Conservation (phyloP, 2,113 vertebrate species). For the Tichodroma muraria region DNA sequence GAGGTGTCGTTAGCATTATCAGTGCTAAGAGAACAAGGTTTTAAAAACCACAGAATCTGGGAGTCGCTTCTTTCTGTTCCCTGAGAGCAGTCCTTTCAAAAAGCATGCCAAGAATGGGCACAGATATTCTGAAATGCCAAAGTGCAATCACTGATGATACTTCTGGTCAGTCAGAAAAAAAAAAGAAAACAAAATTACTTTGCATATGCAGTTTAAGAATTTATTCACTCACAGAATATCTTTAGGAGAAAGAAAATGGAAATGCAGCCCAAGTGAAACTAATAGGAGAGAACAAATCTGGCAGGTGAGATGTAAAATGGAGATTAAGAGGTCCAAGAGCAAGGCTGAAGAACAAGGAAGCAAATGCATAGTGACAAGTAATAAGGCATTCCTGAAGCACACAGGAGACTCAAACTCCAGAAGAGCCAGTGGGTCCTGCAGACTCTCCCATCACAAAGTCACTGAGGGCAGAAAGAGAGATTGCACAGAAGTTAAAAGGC, state of each 20-base stretch:
- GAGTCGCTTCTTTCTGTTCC: background rate
- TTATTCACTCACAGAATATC: background rate
- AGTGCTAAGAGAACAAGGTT: background rate
- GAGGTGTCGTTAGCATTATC: background rate
- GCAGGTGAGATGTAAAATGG: conserved; percentile 34
- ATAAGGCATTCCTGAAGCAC: background rate
- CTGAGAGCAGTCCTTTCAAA: background rate
- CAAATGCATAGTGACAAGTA: conserved; percentile 30
- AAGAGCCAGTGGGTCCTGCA: background rate
- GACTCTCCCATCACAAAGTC: background rate
- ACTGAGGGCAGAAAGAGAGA: background rate
- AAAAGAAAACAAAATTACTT: background rate
- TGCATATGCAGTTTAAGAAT: background rate
- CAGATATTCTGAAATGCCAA: background rate
- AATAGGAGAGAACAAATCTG: conserved; percentile 16
- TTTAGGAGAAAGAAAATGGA: conserved; percentile 4
- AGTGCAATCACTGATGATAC: background rate
- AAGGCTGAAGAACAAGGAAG: background rate
- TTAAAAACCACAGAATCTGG: background rate
- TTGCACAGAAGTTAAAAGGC: background rate
- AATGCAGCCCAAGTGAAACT: conserved; percentile 18
- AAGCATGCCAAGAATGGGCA: background rate
- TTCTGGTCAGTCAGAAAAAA: background rate
- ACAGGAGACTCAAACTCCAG: background rate
- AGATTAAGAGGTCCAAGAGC: conserved; percentile 25